phyloP scores from a whole-genome alignment of 2,797 vertebrate genomes.

The Sandelia bainsii region DNA sequence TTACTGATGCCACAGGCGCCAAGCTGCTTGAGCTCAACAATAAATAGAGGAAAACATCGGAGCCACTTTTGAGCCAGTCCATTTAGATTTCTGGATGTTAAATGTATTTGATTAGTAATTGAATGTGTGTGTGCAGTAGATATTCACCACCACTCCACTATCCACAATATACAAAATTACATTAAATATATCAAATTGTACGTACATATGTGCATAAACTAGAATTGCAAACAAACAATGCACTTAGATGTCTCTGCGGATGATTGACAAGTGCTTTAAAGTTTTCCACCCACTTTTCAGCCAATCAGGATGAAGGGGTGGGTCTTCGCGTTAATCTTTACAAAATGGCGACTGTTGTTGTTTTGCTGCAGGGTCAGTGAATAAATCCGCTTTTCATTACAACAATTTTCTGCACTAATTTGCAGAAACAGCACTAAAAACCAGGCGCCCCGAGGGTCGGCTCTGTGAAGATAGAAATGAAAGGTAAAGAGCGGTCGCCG shows the following conservation, averaged over 20 bases:
- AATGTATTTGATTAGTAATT: too few relatives aligned
- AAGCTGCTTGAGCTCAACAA: too few relatives aligned
- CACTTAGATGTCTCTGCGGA: not conserved
- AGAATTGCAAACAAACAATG: not conserved
- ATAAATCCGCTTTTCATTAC: conserved; percentile 63
- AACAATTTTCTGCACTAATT: conserved; percentile 42
- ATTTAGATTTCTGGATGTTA: too few relatives aligned
- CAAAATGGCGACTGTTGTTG: conserved; percentile 89
- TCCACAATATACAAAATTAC: too few relatives aligned
- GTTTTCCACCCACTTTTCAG: conserved; percentile 64
- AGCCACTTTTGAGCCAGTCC: too few relatives aligned
- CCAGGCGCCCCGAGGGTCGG: conserved; percentile 65
- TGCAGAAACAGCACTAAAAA: conserved; percentile 41
- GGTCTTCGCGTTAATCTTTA: conserved; percentile 73
- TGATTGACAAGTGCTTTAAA: conserved; percentile 71
- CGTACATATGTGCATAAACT: too few relatives aligned
- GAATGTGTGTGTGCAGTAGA: too few relatives aligned
- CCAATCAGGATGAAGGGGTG: conserved; percentile 78
- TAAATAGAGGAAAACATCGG: too few relatives aligned
- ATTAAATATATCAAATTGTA: too few relatives aligned
- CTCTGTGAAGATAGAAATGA: conserved; percentile 85
- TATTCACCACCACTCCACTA: too few relatives aligned
- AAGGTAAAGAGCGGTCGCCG: conserved; percentile 96
- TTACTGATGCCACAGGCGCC: too few relatives aligned
- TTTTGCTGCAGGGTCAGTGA: conserved; percentile 85